Conservation (phyloP, 1,140 invertebrate genomes). For the Phymorhynchus buccinoides region DNA sequence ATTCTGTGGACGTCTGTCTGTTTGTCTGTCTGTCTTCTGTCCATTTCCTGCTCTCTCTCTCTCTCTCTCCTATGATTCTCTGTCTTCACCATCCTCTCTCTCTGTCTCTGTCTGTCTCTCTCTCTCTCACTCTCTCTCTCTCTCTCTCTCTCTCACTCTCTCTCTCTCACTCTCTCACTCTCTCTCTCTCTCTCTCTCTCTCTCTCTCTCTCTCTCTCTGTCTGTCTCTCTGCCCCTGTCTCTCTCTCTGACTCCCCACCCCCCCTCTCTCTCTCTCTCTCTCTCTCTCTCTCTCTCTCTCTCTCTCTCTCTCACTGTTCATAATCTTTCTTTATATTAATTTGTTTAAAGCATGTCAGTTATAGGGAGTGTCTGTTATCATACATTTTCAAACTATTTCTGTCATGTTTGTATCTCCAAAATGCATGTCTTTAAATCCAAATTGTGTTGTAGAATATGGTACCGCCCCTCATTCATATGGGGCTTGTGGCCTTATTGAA, state of each 20-base stretch:
- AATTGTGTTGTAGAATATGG: too few relatives aligned
- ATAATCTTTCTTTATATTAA: too few relatives aligned
- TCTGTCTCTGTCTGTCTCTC: slow-evolving; percentile 1
- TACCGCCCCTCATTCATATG: too few relatives aligned
- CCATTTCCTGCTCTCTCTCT: not conserved
- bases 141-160: not conserved
- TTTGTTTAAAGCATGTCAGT: too few relatives aligned
- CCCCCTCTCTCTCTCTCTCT: not conserved
- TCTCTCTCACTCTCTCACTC: not conserved
- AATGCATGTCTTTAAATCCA: too few relatives aligned
- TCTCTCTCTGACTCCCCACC: too few relatives aligned
- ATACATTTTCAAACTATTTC: too few relatives aligned
- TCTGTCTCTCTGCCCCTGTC: too few relatives aligned
- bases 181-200: slow-evolving; percentile 10
- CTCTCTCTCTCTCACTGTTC: not conserved
- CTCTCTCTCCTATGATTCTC: not conserved
- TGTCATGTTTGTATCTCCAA: too few relatives aligned
- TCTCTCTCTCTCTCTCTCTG: not conserved
- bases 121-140: not conserved
- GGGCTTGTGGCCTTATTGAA: too few relatives aligned
- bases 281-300: not conserved
- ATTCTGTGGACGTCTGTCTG: too few relatives aligned
- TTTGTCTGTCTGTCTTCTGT: not conserved
- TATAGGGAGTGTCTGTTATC: too few relatives aligned
- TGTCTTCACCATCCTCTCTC: not conserved